These are phyloP conservation scores for Enteromius mattozi DNA, from an alignment of 2,797 vertebrate genomes.

Conservation along the genomic window DNA sequence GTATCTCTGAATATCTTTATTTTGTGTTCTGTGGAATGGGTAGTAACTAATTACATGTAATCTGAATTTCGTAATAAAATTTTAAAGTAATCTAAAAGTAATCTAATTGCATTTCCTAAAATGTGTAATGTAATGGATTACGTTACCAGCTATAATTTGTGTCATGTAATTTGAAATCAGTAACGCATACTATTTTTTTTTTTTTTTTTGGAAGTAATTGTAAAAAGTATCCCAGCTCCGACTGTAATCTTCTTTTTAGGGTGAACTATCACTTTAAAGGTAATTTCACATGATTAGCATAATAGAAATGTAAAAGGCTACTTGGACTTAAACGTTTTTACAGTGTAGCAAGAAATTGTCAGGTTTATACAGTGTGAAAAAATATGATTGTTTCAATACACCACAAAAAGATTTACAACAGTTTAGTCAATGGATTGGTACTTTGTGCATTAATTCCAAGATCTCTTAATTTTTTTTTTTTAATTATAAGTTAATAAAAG, in stretches of 20 bases:
- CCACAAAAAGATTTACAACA: background rate
- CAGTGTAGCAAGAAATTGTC: background rate
- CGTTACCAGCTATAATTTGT: too few species aligned
- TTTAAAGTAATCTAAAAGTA: too few species aligned
- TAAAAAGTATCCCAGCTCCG: too few species aligned
- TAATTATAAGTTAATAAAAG: background rate
- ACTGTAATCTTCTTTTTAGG: background rate
- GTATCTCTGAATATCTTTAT: background rate
- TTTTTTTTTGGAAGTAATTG: too few species aligned
- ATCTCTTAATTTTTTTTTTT: background rate
- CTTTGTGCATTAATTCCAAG: background rate
- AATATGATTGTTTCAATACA: background rate
- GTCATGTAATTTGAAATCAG: too few species aligned
- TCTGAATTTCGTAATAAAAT: too few species aligned
- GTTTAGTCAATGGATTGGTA: background rate
- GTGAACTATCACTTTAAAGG: background rate
- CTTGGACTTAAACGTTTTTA: background rate
- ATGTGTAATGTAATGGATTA: too few species aligned
- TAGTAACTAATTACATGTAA: too few species aligned
- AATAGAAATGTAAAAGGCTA: background rate
- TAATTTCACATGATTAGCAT: background rate
- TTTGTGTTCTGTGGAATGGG: constrained; percentile 2
- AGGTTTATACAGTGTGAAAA: background rate
- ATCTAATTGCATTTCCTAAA: too few species aligned
- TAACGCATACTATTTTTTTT: too few species aligned